Conservation (phyloP, 2,888 invertebrate species). For the Meliscaeva auricollis region DNA sequence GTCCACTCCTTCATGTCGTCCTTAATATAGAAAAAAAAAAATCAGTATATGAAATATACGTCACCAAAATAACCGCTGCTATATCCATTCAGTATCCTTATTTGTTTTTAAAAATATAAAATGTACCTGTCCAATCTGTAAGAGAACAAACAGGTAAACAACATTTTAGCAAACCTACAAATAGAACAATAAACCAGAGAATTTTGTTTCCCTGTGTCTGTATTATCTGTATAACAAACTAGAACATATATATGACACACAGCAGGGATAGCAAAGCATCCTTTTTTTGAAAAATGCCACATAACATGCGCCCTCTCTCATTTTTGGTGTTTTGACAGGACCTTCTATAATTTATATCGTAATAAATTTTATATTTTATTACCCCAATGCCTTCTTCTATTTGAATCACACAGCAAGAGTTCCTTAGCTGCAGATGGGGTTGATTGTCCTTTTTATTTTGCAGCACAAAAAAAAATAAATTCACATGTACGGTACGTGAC, state of each 20-base stretch:
- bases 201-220: neutral
- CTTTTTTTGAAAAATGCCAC: conserved; percentile 35
- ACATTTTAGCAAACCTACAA: conserved; percentile 65
- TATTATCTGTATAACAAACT: conserved; percentile 23
- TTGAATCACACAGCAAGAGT: conserved; percentile 34
- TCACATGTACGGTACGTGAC: conserved; percentile 14
- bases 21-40: conserved; percentile 51
- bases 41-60: conserved; percentile 62
- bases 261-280: conserved; percentile 65
- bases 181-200: conserved; percentile 46
- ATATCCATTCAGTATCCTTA: conserved; percentile 65
- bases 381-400: conserved; percentile 48
- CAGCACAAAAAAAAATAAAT: conserved; percentile 32
- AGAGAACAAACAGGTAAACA: conserved; percentile 49
- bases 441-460: conserved; percentile 39
- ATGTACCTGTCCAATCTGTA: conserved; percentile 43
- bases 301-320: conserved; percentile 57
- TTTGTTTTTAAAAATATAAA: conserved; percentile 19
- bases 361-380: conserved; percentile 77
- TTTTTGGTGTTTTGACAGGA: conserved; percentile 76
- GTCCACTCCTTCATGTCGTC: conserved; percentile 59
- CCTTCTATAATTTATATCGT: conserved; percentile 76
- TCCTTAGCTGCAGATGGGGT: conserved; percentile 52
- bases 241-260: conserved; percentile 50
- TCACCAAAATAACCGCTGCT: conserved; percentile 66